These are phyloP conservation scores for Cladopsammia gracilis DNA, from an alignment of 64 coral and sea anemone genomes.

Conservation along the genomic window DNA sequence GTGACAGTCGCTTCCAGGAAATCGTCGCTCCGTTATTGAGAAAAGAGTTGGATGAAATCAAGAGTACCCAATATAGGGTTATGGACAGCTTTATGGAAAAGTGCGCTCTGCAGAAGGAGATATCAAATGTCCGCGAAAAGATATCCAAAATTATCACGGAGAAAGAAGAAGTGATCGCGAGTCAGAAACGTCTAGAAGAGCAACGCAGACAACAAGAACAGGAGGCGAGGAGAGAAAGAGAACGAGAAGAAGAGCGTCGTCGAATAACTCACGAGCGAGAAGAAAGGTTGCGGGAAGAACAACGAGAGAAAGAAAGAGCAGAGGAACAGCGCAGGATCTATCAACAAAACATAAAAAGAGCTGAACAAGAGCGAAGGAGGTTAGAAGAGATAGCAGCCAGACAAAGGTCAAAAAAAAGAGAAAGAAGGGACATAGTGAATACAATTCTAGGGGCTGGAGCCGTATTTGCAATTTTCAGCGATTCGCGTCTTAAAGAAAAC, in stretches of 20 bases:
- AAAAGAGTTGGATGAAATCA: not conserved
- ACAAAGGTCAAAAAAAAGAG: not conserved
- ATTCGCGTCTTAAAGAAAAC: slow-evolving; percentile 56
- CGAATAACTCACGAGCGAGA: not conserved
- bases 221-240: slow-evolving; percentile 4
- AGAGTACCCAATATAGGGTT: not conserved
- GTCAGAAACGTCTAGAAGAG: slow-evolving; percentile 7
- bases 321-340: not conserved
- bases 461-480: slow-evolving; percentile 29
- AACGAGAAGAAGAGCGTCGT: slow-evolving; percentile 7
- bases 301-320: slow-evolving; percentile 1
- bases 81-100: slow-evolving; percentile 22
- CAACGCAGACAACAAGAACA: not conserved
- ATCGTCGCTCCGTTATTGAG: slow-evolving; percentile 20
- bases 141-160: not conserved
- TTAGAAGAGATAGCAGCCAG: slow-evolving; percentile 9
- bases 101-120: slow-evolving; percentile 33
- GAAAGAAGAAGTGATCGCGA: slow-evolving; percentile 16
- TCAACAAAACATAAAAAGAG: slow-evolving; percentile 2
- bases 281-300: slow-evolving; percentile 33
- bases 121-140: not conserved
- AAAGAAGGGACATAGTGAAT: not conserved
- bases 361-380: slow-evolving; percentile 11
- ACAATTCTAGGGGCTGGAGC: not conserved
- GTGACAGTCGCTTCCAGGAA: slow-evolving; percentile 17